A percentile compares a stretch with the other conserved stretches of the same genome.
Conservation (phyloP, 2,888 invertebrate genomes). For the Encarsia formosa region DNA sequence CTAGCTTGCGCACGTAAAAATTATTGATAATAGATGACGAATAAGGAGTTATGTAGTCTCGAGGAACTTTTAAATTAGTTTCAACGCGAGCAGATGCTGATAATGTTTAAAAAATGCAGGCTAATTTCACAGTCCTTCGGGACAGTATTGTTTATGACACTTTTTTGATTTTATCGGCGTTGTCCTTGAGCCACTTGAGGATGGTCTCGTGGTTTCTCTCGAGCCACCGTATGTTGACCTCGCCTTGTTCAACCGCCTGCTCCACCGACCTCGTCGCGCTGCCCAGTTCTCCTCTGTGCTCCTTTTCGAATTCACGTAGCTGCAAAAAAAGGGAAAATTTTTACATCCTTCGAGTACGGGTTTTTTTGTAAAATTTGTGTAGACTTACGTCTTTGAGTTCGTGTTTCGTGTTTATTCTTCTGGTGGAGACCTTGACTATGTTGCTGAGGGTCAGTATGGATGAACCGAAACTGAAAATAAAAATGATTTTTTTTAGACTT, state of each 20-base stretch:
- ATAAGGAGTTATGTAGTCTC: no score
- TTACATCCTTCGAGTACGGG: not conserved
- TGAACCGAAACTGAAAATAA: constrained; percentile 65
- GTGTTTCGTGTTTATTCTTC: constrained; percentile 69
- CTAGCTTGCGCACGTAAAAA: no score
- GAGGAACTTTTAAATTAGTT: no score
- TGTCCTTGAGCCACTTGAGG: constrained; percentile 64
- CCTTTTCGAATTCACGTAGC: constrained; percentile 65
- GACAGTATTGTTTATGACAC: no score
- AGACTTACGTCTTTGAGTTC: constrained; percentile 70
- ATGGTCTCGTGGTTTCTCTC: constrained; percentile 70
- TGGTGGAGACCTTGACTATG: constrained; percentile 69
- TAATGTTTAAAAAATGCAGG: no score
- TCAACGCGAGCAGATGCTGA: no score
- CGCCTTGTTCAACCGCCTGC: constrained; percentile 76
- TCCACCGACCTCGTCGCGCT: constrained; percentile 64
- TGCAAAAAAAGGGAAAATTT: constrained; percentile 37
- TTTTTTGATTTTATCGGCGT: no score
- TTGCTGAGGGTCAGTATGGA: constrained; percentile 66
- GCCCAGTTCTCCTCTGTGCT: constrained; percentile 64
- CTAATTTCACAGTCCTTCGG: no score
- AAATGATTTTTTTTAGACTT: not conserved
- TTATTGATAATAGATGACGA: no score
- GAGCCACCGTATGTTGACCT: constrained; percentile 83
- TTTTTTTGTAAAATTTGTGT: not conserved